These are phyloP conservation scores for Pseudomugil tenellus DNA, from an alignment of 2,797 vertebrate species.

Conservation along the genomic window DNA sequence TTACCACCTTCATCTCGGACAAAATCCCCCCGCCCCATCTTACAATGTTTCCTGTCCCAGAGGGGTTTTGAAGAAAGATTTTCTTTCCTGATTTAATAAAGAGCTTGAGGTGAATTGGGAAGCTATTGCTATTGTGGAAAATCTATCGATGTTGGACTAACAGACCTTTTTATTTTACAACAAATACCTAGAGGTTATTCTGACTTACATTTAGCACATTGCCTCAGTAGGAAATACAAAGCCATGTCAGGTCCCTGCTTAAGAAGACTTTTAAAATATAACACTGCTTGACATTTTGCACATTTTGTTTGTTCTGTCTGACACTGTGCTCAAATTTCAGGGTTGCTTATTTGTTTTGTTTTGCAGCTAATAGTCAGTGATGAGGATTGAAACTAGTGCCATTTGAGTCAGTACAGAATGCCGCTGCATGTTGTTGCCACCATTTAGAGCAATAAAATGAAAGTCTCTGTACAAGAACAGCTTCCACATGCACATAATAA, in stretches of 20 bases:
- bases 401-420: neutral
- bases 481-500: neutral
- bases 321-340: neutral
- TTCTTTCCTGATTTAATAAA: conserved; percentile 3
- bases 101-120: neutral
- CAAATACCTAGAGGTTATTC: neutral
- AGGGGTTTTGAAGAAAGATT: neutral
- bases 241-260: neutral
- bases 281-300: neutral
- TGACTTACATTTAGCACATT: conserved; percentile 1
- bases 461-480: neutral
- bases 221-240: conserved; percentile 8
- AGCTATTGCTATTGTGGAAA: conserved; percentile 20
- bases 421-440: neutral
- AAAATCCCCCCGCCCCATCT: neutral
- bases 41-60: neutral
- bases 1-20: conserved; percentile 21
- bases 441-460: neutral
- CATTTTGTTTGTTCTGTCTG: neutral
- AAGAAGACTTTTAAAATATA: neutral
- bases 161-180: conserved; percentile 12
- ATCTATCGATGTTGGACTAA: neutral
- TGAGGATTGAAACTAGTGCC: neutral
- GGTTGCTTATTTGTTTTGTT: neutral
- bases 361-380: neutral